phyloP scores from a whole-genome alignment of 2,888 invertebrate species.

The Aproaerema taeniolella region DNA sequence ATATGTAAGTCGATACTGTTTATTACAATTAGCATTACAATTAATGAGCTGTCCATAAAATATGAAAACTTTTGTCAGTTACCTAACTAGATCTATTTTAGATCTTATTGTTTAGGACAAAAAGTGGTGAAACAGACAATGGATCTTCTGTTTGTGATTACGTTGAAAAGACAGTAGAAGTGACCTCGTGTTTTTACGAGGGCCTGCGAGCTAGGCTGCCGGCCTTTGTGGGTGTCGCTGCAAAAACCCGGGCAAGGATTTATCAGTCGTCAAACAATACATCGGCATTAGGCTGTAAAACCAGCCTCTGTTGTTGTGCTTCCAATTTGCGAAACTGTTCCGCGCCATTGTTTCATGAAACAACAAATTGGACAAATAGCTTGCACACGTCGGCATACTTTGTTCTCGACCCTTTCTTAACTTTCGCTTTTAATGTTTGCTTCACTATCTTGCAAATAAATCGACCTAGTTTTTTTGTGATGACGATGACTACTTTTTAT shows the following conservation, averaged over 20 bases:
- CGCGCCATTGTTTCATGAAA: constrained; percentile 53
- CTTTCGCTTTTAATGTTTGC: constrained; percentile 53
- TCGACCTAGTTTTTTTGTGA: background rate
- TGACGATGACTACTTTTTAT: too few species aligned
- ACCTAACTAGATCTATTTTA: background rate
- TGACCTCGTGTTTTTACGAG: constrained; percentile 49
- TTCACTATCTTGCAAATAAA: constrained; percentile 24
- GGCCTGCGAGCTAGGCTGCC: constrained; percentile 38
- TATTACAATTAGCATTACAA: background rate
- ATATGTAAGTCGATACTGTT: constrained; percentile 1
- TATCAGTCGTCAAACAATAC: constrained; percentile 41
- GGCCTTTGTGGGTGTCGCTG: constrained; percentile 46
- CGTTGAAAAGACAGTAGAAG: too few species aligned
- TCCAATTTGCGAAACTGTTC: constrained; percentile 57
- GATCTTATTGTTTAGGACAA: too few species aligned
- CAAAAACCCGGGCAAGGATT: constrained; percentile 62
- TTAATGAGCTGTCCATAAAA: background rate
- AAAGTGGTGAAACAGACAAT: constrained; percentile 16
- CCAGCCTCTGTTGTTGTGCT: constrained; percentile 39
- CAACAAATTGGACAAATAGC: constrained; percentile 55
- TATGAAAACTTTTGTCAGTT: background rate
- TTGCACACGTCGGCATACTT: constrained; percentile 59
- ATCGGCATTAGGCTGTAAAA: constrained; percentile 48
- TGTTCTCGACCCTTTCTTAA: constrained; percentile 46
- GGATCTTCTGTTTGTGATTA: too few species aligned